Percentiles rank a stretch among this genome's conserved stretches.
Conservation (phyloP, 2,888 invertebrate species). For the Melanostoma mellinum region DNA sequence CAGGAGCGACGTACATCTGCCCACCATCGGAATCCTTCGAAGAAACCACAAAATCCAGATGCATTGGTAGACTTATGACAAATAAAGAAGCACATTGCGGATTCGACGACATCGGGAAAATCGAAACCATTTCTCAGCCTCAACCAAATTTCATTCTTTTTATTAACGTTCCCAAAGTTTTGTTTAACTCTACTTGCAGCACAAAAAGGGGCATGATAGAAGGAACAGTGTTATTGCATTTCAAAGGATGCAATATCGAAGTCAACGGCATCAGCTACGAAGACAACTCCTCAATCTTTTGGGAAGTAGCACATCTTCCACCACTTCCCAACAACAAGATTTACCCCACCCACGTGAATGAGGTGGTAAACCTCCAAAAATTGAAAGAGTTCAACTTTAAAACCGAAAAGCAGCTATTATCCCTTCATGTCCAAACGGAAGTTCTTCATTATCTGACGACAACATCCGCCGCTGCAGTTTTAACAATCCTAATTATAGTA, state of each 20-base stretch:
- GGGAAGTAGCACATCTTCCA: slow-evolving; percentile 27
- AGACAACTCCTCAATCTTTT: slow-evolving; percentile 13
- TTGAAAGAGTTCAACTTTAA: too few relatives aligned
- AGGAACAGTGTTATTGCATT: slow-evolving; percentile 33
- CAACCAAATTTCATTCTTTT: slow-evolving; percentile 38
- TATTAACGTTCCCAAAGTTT: slow-evolving; percentile 23
- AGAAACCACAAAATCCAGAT: too few relatives aligned
- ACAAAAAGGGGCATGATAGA: background rate
- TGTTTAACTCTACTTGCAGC: slow-evolving; percentile 39
- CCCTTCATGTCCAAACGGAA: too few relatives aligned
- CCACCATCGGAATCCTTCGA: too few relatives aligned
- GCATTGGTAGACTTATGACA: too few relatives aligned
- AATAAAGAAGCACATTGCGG: too few relatives aligned
- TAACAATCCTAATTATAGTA: too few relatives aligned
- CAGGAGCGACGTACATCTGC: too few relatives aligned
- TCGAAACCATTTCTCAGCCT: slow-evolving; percentile 29
- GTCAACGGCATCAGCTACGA: slow-evolving; percentile 29
- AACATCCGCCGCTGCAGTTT: too few relatives aligned
- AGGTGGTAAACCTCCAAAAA: too few relatives aligned
- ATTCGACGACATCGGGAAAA: background rate
- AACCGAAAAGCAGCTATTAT: too few relatives aligned
- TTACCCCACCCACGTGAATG: background rate
- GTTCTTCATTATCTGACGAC: too few relatives aligned
- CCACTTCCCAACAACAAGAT: slow-evolving; percentile 34
- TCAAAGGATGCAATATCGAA: slow-evolving; percentile 9